A percentile compares a stretch with the other conserved stretches of the same genome.
phyloP scores from a whole-genome alignment of 2,113 vertebrate genomes.

The Prolemur simus region DNA sequence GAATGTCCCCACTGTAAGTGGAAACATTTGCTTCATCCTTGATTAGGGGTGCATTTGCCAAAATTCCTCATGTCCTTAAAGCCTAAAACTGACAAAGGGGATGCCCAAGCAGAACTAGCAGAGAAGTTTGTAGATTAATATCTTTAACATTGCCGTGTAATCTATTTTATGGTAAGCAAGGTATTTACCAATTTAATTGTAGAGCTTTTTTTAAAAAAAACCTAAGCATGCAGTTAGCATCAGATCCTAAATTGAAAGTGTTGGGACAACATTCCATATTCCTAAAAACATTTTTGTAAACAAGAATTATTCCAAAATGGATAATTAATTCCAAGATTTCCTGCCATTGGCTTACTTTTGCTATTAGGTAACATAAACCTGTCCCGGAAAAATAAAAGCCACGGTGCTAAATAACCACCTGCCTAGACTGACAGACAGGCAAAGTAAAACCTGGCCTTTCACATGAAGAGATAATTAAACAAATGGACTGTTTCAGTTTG shows the following conservation, averaged over 20 bases:
- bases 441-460: constrained; percentile 71
- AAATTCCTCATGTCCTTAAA: background rate
- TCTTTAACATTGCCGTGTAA: background rate
- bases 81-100: background rate
- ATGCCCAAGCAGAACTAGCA: background rate
- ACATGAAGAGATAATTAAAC: constrained; percentile 79
- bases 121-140: background rate
- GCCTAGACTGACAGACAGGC: constrained; percentile 71
- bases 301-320: background rate
- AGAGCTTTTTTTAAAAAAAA: background rate
- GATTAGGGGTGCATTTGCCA: background rate
- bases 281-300: rapidly evolving
- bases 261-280: background rate
- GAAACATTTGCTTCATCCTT: background rate
- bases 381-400: constrained; percentile 71
- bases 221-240: background rate
- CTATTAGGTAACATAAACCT: constrained; percentile 69
- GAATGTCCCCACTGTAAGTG: background rate
- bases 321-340: background rate
- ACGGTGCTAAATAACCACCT: constrained; percentile 49
- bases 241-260: background rate
- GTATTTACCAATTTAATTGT: background rate
- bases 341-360: constrained; percentile 37
- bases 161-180: background rate
- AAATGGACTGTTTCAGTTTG: constrained; percentile 74